Evolutionary conservation across 2,113 vertebrate species (phyloP), one percentile per base, ranked within the genome.

Genomic region (Callorhinus ursinus): DNA sequence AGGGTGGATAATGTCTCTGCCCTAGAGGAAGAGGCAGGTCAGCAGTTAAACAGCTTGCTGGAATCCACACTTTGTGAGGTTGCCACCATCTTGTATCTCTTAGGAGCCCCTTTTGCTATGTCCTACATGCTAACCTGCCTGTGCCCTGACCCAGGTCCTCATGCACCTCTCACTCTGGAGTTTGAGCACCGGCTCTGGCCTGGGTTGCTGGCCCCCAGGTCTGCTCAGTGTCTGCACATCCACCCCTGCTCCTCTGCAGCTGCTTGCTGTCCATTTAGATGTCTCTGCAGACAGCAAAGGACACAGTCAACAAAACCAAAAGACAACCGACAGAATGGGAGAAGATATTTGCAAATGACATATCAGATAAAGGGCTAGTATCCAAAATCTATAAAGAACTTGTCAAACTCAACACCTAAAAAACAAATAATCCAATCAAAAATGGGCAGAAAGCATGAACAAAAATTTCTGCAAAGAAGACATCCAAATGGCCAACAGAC

Each of bases 61-160:
- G 53, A 19, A 26, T 39, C 63, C 4, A 33, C 3, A 12, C 22
- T 12, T 7, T 0, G 10, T 4, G 4, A 1, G 28, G n/a, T 14
- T 12, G 19, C 36, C 4, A 6, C 55, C 14, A 3, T 11, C 80
- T 57, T 31, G 2, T 2, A 7, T 12, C 28, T 18, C 46, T 42
- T 22, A 4, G 33, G 49, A 33, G 28, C 16, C 5, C 53, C 65
- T 51, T 33, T 0, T 5, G 39, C 59, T 24, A 18, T 14, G 14
- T 55, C n/a, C 79, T 19, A 36, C 7, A 42, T 8, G 9, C 46
- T 19, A 33, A 33, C 22, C 36, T 31, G 13, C 74, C 28, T 67
- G n/a, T 0, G 0, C 16, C 31, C 31, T 53, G 82, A 53, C 71
- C 16, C 61, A 12, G n/a, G 5, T 26, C 31, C 55, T 90, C 19